Conservation (phyloP, 2,797 vertebrate species). For the Danio aesculapii region DNA sequence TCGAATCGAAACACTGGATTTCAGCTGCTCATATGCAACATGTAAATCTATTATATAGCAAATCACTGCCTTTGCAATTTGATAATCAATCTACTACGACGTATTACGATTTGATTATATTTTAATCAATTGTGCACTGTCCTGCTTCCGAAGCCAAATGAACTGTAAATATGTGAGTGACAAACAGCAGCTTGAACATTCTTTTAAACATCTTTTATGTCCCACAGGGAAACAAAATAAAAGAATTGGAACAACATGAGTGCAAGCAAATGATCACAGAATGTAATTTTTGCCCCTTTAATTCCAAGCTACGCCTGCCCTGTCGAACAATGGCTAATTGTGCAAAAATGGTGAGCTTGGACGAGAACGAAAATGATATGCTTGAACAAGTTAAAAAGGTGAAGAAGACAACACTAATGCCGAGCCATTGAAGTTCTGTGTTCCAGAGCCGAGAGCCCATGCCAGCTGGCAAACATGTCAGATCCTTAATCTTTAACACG, state of each 20-base stretch:
- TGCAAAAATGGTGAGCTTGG: constrained; percentile 21
- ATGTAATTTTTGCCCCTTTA: background rate
- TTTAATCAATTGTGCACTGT: background rate
- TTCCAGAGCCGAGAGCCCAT: constrained; percentile 41
- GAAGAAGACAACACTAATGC: constrained; percentile 34
- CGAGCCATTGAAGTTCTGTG: constrained; percentile 49
- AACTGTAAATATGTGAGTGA: background rate
- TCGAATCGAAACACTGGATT: too few species aligned
- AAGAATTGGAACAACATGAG: background rate
- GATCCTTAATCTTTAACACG: constrained; percentile 58
- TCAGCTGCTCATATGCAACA: background rate
- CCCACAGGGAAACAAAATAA: background rate
- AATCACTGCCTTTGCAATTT: background rate
- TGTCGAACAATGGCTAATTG: constrained; percentile 23
- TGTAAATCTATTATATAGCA: background rate
- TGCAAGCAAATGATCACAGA: background rate
- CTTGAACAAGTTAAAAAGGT: constrained; percentile 57
- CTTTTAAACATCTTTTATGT: background rate
- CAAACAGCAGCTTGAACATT: constrained; percentile 1
- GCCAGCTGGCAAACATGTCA: constrained; percentile 59
- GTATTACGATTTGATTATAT: background rate
- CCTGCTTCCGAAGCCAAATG: background rate
- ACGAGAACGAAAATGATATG: constrained; percentile 49
- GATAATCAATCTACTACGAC: background rate
- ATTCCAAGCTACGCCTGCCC: background rate